These are phyloP conservation scores for Rafetus swinhoei DNA, from an alignment of 2,113 vertebrate species.

Conservation along the genomic window DNA sequence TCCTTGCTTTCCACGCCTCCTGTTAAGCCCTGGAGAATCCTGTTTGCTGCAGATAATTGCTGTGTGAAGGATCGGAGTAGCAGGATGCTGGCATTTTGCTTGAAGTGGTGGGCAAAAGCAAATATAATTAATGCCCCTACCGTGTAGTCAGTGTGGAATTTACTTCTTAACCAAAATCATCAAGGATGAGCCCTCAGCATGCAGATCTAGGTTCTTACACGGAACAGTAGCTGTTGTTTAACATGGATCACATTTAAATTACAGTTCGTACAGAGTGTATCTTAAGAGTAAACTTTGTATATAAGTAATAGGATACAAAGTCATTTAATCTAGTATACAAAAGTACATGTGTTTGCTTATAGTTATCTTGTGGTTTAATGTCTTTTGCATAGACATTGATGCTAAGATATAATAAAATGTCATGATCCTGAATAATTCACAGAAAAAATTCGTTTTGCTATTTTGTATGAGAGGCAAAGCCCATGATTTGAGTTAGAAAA, in stretches of 20 bases:
- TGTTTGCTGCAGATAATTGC: rapidly evolving
- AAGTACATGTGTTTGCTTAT: not conserved
- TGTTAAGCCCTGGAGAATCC: too few species aligned
- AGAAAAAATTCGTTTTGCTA: not conserved
- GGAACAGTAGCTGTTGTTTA: not conserved
- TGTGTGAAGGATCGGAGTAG: not conserved
- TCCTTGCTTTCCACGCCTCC: not conserved
- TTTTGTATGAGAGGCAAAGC: not conserved
- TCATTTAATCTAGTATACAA: not conserved
- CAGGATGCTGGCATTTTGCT: not conserved
- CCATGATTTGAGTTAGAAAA: not conserved
- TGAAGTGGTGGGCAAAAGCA: not conserved
- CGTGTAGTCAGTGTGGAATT: not conserved
- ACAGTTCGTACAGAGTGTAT: not conserved
- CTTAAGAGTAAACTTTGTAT: not conserved
- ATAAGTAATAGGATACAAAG: not conserved
- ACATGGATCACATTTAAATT: not conserved
- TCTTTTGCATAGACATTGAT: not conserved
- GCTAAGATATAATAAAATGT: not conserved
- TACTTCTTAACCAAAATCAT: not conserved
- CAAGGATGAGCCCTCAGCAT: rapidly evolving
- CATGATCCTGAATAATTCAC: not conserved
- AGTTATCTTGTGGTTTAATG: not conserved
- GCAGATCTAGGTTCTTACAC: rapidly evolving
- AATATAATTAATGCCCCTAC: not conserved